Evolutionary conservation across 2,888 invertebrate species (phyloP).

Genomic region (Gryllus longicercus): DNA sequence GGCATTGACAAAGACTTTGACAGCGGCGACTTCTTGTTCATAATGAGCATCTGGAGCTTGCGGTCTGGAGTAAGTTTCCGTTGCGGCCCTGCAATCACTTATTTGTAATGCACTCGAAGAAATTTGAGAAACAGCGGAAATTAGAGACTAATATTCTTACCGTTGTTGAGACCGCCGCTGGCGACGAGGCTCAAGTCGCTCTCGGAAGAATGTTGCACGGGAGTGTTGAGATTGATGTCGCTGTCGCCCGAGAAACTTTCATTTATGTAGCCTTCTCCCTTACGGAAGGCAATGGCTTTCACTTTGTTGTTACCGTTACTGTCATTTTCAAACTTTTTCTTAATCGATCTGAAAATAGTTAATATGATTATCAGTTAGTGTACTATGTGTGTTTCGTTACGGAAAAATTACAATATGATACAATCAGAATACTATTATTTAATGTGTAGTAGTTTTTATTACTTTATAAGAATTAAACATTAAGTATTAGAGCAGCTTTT

Average conservation of each 20-base stretch:
- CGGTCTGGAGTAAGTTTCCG: constrained; percentile 50
- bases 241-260: constrained; percentile 33
- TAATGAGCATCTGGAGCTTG: constrained; percentile 53
- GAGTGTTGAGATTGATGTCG: constrained; percentile 35
- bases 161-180: constrained; percentile 24
- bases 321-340: constrained; percentile 35
- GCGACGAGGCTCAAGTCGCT: constrained; percentile 26
- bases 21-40: constrained; percentile 59
- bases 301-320: constrained; percentile 27
- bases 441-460: too few relatives aligned
- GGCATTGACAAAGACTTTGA: constrained; percentile 83
- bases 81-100: constrained; percentile 26
- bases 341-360: constrained; percentile 31
- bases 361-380: too few relatives aligned
- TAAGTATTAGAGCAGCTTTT: too few relatives aligned
- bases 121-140: background rate
- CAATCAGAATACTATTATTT: too few relatives aligned
- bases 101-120: background rate
- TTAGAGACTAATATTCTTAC: constrained; percentile 3
- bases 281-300: constrained; percentile 34
- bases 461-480: too few relatives aligned
- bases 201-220: constrained; percentile 29
- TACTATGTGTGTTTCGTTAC: too few relatives aligned
- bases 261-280: constrained; percentile 34
- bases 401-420: too few relatives aligned